Evolutionary conservation across 2,113 vertebrate species (phyloP), one percentile per base, ranked within the genome.

Genomic region (Catagonus wagneri): DNA sequence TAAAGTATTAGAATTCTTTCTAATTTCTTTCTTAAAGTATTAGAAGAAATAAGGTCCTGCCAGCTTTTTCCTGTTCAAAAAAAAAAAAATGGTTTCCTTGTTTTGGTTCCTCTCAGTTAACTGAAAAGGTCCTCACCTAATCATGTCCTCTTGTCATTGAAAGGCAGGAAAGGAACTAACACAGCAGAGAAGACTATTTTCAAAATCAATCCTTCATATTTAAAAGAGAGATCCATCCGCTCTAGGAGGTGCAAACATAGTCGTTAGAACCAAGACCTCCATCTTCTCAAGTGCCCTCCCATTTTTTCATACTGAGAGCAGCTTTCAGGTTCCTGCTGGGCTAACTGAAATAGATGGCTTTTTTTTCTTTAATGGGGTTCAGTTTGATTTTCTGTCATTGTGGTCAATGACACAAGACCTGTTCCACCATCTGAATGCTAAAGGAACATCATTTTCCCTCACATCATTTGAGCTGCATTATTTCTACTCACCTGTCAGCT

Each of bases 381-480:
- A 80, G 91, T 98, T 98, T 97, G 97, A 98, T 97, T 98, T 98
- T 96, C 97, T 98, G 97, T 98, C 97, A 95, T 87, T 97, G 97
- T 97, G 95, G 97, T 97, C 97, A 97, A 96, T 97, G 97, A 97
- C 95, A 98, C 96, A 98, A 92, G 97, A 96, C 97, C 96, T 87
- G 94, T 85, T 97, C 79, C 74, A 80, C 96, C 80, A 79, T 93
- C 96, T 96, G 95, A 84, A 98, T 74, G 86, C 89, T 86, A 14
- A 75, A 92, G 86, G 95, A 69, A 97, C 95, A 96, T 96, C 96
- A 96, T 94, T 98, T 98, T 97, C 94, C 86, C 29, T 94, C 94
- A 86, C 78, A 56, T 96, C 96, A 97, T 93, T 94, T 85, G 92
- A 96, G 86, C 79, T 63, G 60, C 74, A 50, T 95, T 96, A 83